Base-by-base conservation (phyloP, 2,888 invertebrate genomes). In the Scaeva pyrastri region DNA sequence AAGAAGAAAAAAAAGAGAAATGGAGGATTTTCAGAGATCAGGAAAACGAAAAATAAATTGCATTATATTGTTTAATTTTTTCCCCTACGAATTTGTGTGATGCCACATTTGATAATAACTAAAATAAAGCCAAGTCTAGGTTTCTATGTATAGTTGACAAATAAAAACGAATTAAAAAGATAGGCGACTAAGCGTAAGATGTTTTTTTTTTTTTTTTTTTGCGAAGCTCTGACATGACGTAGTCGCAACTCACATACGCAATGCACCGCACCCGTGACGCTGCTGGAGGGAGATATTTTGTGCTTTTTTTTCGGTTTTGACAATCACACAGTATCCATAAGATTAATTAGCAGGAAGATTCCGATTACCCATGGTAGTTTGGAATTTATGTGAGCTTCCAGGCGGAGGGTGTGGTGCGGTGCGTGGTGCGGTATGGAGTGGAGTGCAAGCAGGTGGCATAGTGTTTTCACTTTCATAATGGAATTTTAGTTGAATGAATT, bases 291-390 rank as follows among this genome's bases (percentile, higher is more conserved):
- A n/a, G n/a, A 58, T 23, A 31, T 50, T 19, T 23, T 41, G 0
- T 41, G 43, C 21, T 50, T 43, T 50, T 31, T 74, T 23, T 43
- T 52, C n/a, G 43, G 36, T 52, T 62, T 84, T 75, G 71, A 75
- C 71, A 84, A 84, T 75, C 64, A 50, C 75, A 71, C 52, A 41
- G n/a, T 36, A 58, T 26, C 36, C 16, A 16, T 31, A 71, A 75
- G 75, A 84, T 75, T 75, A 79, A 84, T 84, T 80, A 79, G 52
- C 84, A 84, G 80, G 75, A 84, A 80, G 80, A 79, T 56, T 64
- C 21, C 58, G 58, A 80, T 84, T 79, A 43, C 43, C 52, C 64
- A 75, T n/a, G 64, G 50, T 72, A 36, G 39, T 21, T 45, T 39
- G 39, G 58, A 23, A 60, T 70, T 36, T 23, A 36, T n/a, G 60